Percentiles rank a stretch among this genome's conserved stretches.
Conservation (phyloP, 1,140 invertebrate species). For the Ctenoplectra terminalis region DNA sequence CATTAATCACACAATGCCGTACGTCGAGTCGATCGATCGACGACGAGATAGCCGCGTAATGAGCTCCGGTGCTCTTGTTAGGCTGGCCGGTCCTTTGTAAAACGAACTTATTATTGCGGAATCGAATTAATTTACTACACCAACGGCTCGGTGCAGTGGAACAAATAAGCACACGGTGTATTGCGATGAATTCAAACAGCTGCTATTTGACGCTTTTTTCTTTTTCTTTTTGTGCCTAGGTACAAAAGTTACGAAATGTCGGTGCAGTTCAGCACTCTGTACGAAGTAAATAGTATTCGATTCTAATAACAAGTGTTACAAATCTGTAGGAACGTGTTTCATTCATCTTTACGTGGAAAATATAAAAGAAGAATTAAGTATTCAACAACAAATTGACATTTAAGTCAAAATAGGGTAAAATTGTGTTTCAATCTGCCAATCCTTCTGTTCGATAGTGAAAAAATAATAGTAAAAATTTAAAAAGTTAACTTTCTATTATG, state of each 20-base stretch:
- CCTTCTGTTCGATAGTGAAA: too few relatives aligned
- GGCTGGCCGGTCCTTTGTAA: constrained; percentile 45
- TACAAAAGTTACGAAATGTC: too few relatives aligned
- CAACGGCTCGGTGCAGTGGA: neutral
- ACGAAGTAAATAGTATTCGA: too few relatives aligned
- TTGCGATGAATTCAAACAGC: neutral
- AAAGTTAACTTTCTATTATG: too few relatives aligned
- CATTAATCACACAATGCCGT: constrained; percentile 77
- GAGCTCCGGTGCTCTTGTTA: constrained; percentile 71
- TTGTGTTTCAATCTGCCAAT: too few relatives aligned
- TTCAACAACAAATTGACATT: too few relatives aligned
- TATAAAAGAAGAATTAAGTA: neutral
- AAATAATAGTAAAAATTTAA: too few relatives aligned
- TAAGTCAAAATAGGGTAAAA: too few relatives aligned
- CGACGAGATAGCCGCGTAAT: constrained; percentile 76
- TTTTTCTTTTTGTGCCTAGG: neutral
- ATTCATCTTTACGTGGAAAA: too few relatives aligned
- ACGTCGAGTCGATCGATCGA: constrained; percentile 71
- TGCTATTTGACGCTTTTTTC: neutral
- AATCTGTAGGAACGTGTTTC: too few relatives aligned
- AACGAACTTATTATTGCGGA: constrained; percentile 60
- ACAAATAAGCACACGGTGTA: constrained; percentile 11
- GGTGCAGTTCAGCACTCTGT: too few relatives aligned
- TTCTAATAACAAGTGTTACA: too few relatives aligned
- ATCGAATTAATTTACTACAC: constrained; percentile 60